Conservation (phyloP, 2,113 vertebrate species). For the Laticauda colubrina region DNA sequence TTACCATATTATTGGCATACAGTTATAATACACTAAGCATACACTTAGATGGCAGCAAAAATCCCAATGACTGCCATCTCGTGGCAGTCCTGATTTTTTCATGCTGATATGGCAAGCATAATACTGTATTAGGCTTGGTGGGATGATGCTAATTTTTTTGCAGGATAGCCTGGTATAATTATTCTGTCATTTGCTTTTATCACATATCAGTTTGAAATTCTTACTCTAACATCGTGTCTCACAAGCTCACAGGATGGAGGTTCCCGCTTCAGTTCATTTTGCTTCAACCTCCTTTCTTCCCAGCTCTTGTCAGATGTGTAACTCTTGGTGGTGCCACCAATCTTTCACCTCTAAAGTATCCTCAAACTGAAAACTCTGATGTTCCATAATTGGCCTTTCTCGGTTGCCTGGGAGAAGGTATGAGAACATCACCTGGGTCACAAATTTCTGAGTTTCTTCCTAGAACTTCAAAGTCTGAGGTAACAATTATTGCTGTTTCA, state of each 20-base stretch:
- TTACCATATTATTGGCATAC: neutral
- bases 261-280: neutral
- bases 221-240: neutral
- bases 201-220: neutral
- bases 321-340: neutral
- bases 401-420: neutral
- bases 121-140: neutral
- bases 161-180: neutral
- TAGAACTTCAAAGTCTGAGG: neutral
- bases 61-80: neutral
- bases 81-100: neutral
- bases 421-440: neutral
- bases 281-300: no score
- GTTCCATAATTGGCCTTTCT: neutral
- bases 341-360: neutral
- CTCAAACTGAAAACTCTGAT: neutral
- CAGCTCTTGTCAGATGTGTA: no score
- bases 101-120: no score
- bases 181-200: neutral
- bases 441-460: neutral
- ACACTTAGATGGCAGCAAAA: neutral
- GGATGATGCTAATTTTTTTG: neutral
- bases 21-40: neutral
- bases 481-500: neutral
- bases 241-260: neutral